Conservation (phyloP, 1,140 invertebrate genomes). For the Geopemphigus sp. region DNA sequence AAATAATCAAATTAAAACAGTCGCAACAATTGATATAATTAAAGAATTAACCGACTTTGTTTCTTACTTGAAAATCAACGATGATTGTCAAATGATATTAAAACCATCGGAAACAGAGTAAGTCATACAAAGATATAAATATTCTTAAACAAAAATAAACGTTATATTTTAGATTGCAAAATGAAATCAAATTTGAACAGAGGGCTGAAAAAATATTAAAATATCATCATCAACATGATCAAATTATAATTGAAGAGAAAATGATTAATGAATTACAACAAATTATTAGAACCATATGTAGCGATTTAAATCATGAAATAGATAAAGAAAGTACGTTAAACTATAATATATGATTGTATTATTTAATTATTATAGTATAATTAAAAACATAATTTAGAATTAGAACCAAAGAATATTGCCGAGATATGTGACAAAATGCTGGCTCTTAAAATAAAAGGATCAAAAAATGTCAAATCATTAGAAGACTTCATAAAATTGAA, state of each 20-base stretch:
- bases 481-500: constrained; percentile 12
- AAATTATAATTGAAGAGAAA: constrained; percentile 12
- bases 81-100: constrained; percentile 4
- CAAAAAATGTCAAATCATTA: background rate
- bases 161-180: background rate
- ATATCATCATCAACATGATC: background rate
- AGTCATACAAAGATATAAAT: background rate
- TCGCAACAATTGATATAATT: constrained; percentile 1
- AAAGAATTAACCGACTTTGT: background rate
- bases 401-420: constrained; percentile 6
- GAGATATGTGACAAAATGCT: background rate
- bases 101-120: constrained; percentile 23
- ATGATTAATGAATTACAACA: constrained; percentile 1
- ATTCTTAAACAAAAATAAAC: background rate
- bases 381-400: background rate
- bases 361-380: background rate
- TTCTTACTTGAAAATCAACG: background rate
- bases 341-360: background rate
- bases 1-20: background rate
- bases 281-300: background rate
- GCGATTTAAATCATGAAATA: background rate
- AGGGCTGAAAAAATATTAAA: constrained; percentile 29
- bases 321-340: background rate
- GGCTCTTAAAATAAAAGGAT: background rate
- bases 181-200: background rate